These are phyloP conservation scores for Melanotaenia parkinsoni DNA, from an alignment of 2,797 vertebrate genomes.

Conservation along the genomic window DNA sequence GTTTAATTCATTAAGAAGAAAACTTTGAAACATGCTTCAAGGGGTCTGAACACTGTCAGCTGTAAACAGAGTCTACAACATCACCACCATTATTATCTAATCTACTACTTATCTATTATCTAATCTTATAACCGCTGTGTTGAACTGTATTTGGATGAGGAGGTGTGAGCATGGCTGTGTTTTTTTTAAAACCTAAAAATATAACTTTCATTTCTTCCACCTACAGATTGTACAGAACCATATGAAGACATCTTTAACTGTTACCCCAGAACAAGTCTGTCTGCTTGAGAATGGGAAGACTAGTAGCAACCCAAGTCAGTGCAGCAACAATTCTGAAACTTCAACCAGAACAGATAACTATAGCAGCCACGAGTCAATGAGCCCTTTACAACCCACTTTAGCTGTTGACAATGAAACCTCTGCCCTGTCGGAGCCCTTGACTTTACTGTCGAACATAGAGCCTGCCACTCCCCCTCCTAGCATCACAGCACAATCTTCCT, in stretches of 20 bases:
- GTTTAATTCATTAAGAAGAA: not conserved
- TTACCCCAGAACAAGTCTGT: slow-evolving; percentile 50
- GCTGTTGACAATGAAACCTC: slow-evolving; percentile 25
- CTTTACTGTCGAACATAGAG: slow-evolving; percentile 53
- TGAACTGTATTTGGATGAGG: not conserved
- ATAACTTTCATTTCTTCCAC: slow-evolving; percentile 10
- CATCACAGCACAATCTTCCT: slow-evolving; percentile 34
- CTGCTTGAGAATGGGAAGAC: slow-evolving; percentile 57
- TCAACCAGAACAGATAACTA: slow-evolving; percentile 29
- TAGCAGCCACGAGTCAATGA: slow-evolving; percentile 49
- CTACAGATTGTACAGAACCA: slow-evolving; percentile 38
- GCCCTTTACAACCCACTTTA: slow-evolving; percentile 40
- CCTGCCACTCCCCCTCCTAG: slow-evolving; percentile 22
- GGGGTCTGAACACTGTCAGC: not conserved
- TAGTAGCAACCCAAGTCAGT: slow-evolving; percentile 43
- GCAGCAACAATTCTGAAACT: slow-evolving; percentile 28
- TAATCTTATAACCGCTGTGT: not conserved
- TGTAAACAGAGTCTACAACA: slow-evolving; percentile 1
- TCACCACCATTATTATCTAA: not conserved
- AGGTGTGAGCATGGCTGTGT: not conserved
- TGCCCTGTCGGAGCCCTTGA: slow-evolving; percentile 55
- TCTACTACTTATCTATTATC: no score
- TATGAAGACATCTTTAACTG: slow-evolving; percentile 19
- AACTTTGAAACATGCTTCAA: not conserved
- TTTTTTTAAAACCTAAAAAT: not conserved